Percentiles rank a stretch among this genome's conserved stretches.
Conservation (phyloP, 2,797 vertebrate genomes). For the Coluber constrictor region DNA sequence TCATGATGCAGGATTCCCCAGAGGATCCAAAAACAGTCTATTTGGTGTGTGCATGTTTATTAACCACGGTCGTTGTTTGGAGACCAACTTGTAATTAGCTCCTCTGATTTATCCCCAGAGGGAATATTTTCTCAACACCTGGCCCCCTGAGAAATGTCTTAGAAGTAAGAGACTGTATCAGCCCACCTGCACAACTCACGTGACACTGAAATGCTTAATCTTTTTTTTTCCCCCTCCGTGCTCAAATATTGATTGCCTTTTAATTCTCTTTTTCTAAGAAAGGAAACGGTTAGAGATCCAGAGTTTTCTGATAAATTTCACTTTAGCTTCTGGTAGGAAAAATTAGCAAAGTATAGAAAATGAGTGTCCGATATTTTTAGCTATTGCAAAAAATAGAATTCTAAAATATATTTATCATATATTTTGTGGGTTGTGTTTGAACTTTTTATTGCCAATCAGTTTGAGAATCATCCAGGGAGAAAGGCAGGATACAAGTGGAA, state of each 20-base stretch:
- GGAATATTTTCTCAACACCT: slow-evolving; percentile 4
- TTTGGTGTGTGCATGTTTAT: slow-evolving; percentile 1
- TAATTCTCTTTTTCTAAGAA: background rate
- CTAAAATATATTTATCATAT: background rate
- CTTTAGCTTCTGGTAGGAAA: background rate
- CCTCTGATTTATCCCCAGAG: slow-evolving; percentile 21
- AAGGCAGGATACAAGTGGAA: background rate
- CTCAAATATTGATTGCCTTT: background rate
- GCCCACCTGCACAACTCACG: background rate
- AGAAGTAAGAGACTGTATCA: background rate
- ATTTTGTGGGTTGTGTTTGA: background rate
- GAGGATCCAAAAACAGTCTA: slow-evolving; percentile 8
- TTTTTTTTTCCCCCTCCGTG: background rate
- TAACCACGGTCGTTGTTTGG: background rate
- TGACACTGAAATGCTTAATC: background rate
- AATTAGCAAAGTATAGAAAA: background rate
- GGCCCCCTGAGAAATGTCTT: background rate
- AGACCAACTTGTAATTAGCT: slow-evolving; percentile 17
- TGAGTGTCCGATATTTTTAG: background rate
- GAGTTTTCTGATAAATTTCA: background rate
- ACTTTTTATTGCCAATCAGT: background rate
- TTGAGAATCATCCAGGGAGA: background rate
- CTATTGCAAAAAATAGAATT: background rate
- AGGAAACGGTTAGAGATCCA: background rate
- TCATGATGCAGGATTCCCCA: background rate